Base-by-base conservation (phyloP, 2,888 invertebrate genomes). In the Nymphalis c-album region DNA sequence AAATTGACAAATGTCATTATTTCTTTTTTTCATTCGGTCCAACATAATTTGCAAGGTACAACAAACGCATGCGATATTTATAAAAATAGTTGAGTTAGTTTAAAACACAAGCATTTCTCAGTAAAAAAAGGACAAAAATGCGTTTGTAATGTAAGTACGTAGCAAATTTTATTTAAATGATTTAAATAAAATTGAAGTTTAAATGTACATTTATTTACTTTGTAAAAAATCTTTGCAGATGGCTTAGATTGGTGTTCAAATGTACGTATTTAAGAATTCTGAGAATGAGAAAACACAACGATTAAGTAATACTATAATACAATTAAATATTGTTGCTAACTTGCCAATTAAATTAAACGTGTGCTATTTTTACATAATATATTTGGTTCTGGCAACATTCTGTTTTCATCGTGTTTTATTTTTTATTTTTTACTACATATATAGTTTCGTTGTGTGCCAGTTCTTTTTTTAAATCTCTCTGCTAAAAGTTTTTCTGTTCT, bases 211-310 rank as follows among this genome's bases (percentile, higher is more conserved):
- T 40, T 59, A 48, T 50, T 64, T 60, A 67, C 46, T 59, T 35
- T 68, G 46, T 68, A 51, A 46, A 68, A 63, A 70, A 68, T 74
- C 70, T 74, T 76, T 75, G 63, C 75, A 75, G 75, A 72, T 75
- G 72, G 72, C 73, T 73, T 70, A 68, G 64, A 69, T 72, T 73
- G 73, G 73, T 74, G 73, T 69, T 69, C 65, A 71, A 74, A 70
- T 73, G 74, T 75, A 68, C 65, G 45, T 67, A 71, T 64, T 68
- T 71, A 70, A 69, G 72, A 68, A 60, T 68, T 62, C 59, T 68
- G 63, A 71, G 68, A 71, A 61, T 63, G 67, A 72, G 70, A 59
- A 61, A 64, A 51, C 53, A 68, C 63, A 67, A 68, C 57, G 60
- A 61, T 48, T 68, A 57, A 35, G 8, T 40, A 64, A 64, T 64